These are phyloP conservation scores for Dasyprocta punctata DNA, from an alignment of 2,113 vertebrate genomes.

Conservation along the genomic window DNA sequence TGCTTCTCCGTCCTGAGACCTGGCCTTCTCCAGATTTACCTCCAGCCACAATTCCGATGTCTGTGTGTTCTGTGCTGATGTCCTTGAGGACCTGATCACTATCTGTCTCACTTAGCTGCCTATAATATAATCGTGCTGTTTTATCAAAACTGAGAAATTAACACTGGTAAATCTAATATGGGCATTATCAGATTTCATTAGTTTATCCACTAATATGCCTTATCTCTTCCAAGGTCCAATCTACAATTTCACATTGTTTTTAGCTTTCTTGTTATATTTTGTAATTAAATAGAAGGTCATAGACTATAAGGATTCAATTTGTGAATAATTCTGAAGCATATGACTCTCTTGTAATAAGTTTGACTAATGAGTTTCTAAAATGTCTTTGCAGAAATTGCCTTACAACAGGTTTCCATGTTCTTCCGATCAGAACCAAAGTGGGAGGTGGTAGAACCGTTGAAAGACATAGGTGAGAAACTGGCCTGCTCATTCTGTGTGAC, in stretches of 20 bases:
- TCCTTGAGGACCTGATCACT: neutral
- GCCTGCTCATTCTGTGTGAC: neutral
- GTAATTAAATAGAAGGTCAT: neutral
- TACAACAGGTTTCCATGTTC: constrained; percentile 99
- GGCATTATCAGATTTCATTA: neutral
- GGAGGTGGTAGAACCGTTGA: constrained; percentile 97
- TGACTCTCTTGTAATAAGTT: neutral
- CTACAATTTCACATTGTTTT: constrained; percentile 15
- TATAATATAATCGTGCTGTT: neutral
- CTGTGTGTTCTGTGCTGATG: neutral
- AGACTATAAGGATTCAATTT: constrained; percentile 19
- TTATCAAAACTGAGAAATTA: constrained; percentile 31
- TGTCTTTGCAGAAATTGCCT: constrained; percentile 92
- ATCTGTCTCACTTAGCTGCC: neutral
- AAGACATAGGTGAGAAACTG: constrained; percentile 93
- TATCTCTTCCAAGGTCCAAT: neutral
- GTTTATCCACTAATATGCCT: neutral
- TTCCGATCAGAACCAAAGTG: constrained; percentile 98
- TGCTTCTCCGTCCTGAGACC: neutral
- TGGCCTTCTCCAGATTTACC: neutral
- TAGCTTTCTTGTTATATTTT: neutral
- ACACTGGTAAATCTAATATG: neutral
- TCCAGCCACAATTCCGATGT: neutral
- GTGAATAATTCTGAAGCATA: neutral
- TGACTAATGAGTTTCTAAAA: constrained; percentile 60